Percentiles rank a stretch among this genome's conserved stretches.
These are phyloP conservation scores for Oasisia sp. DNA, from an alignment of 2,888 invertebrate species.

Conservation along the genomic window DNA sequence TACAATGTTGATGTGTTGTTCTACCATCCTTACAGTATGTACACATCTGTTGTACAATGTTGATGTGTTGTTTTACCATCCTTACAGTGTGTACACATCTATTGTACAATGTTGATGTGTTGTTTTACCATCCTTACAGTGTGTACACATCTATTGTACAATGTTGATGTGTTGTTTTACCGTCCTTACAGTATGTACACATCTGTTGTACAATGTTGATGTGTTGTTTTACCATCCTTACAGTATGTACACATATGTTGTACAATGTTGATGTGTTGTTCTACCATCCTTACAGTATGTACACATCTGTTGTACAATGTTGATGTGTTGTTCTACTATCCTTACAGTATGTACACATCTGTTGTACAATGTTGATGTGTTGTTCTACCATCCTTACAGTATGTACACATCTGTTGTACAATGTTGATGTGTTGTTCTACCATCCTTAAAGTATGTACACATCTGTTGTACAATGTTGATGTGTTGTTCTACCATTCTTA, in stretches of 20 bases:
- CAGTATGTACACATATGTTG: constrained; percentile 31
- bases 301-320: too few species aligned
- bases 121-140: not conserved
- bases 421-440: not conserved
- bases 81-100: constrained; percentile 31
- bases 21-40: constrained; percentile 29
- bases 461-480: too few species aligned
- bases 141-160: constrained; percentile 21
- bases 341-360: constrained; percentile 31
- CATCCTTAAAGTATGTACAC: constrained; percentile 29
- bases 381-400: not conserved
- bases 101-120: not conserved
- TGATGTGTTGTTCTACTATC: not conserved
- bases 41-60: too few species aligned
- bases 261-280: not conserved
- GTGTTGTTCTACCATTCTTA: not conserved
- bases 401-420: constrained; percentile 23
- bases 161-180: not conserved
- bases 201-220: too few species aligned
- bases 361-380: not conserved
- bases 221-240: not conserved
- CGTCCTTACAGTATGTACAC: constrained; percentile 30
- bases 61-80: not conserved
- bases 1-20: not conserved
- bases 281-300: constrained; percentile 29